phyloP scores from a whole-genome alignment of 2,113 vertebrate genomes.

The Enhydra lutris region DNA sequence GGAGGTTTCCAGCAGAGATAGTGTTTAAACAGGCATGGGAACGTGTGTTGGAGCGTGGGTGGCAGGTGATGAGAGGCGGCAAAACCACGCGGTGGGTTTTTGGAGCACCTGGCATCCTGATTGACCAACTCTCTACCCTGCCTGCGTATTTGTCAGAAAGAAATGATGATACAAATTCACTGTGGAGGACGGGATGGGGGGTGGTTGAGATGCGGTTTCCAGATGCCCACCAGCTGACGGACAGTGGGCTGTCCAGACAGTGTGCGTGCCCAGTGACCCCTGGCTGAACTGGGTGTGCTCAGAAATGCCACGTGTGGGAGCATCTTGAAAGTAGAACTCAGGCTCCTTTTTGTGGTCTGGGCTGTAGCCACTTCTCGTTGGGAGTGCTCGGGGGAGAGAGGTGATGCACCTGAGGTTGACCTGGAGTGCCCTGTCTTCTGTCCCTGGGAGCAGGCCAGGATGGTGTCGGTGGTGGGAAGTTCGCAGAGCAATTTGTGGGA shows the following conservation, averaged over 20 bases:
- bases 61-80: neutral
- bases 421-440: neutral
- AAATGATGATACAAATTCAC: neutral
- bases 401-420: neutral
- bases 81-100: rapidly evolving
- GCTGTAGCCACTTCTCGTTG: neutral
- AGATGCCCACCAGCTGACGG: neutral
- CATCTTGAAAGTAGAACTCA: rapidly evolving
- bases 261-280: neutral
- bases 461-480: neutral
- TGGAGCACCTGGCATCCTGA: neutral
- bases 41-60: neutral
- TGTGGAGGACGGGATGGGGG: neutral
- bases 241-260: neutral
- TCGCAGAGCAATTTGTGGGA: neutral
- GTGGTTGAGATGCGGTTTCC: neutral
- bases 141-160: neutral
- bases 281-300: neutral
- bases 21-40: neutral
- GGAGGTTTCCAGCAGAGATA: neutral
- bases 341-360: neutral
- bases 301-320: neutral
- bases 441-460: neutral
- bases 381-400: neutral
- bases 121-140: neutral